phyloP scores from a whole-genome alignment of 2,797 vertebrate species.

The Leptatherina wallacei region DNA sequence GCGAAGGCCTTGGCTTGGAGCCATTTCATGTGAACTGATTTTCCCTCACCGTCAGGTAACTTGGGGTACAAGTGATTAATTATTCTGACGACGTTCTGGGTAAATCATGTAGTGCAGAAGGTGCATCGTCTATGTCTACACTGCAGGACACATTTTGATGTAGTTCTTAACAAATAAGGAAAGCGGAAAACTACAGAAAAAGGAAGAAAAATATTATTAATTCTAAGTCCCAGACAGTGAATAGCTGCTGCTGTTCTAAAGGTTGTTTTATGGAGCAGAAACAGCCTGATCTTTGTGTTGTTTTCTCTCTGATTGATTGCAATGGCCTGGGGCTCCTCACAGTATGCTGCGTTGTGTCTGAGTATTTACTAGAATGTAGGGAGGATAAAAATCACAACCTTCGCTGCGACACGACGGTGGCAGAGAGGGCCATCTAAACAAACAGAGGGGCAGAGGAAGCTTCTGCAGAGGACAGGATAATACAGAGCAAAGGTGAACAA shows the following conservation, averaged over 20 bases:
- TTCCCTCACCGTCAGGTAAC: constrained; percentile 35
- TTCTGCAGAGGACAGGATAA: constrained; percentile 27
- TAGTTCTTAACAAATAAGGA: constrained; percentile 42
- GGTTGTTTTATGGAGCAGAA: constrained; percentile 79
- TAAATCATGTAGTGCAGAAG: constrained; percentile 28
- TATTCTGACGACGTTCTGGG: constrained; percentile 21
- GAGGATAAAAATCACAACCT: constrained; percentile 76
- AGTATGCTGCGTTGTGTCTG: constrained; percentile 68
- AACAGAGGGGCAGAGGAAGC: constrained; percentile 39
- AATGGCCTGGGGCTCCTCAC: constrained; percentile 70
- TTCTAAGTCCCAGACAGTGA: constrained; percentile 61
- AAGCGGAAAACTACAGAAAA: constrained; percentile 42
- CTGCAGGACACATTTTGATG: constrained; percentile 38
- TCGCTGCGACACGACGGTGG: constrained; percentile 47
- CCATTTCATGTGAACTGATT: constrained; percentile 46
- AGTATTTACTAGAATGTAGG: constrained; percentile 78
- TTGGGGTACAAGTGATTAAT: constrained; percentile 36
- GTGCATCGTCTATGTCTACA: constrained; percentile 31
- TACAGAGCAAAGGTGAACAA: constrained; percentile 1
- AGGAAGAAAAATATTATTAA: constrained; percentile 61
- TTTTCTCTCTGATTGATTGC: constrained; percentile 80
- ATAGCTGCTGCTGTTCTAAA: constrained; percentile 73
- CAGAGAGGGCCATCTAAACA: constrained; percentile 53
- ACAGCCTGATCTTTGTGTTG: constrained; percentile 75
- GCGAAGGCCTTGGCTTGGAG: constrained; percentile 27